Base-by-base conservation (phyloP, 2,888 invertebrate species). In the Ectemnius continuus region DNA sequence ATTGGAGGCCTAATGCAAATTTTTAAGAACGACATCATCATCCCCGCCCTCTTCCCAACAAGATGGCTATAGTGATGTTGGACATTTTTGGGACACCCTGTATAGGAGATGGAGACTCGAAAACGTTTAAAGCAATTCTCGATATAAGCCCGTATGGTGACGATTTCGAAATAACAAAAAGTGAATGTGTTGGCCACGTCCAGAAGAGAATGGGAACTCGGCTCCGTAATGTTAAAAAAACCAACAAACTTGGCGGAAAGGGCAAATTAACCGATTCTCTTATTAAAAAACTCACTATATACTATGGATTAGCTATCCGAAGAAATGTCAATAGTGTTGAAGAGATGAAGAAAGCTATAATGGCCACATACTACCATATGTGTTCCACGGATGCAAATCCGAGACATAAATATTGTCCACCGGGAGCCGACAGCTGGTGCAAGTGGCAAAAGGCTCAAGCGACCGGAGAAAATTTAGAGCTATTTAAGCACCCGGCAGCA, bases 221-320 rank as follows among this genome's bases (percentile, higher is more conserved):
- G 20, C 65, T 80, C 26, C 67, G 72, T 48, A 69, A 73, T 45
- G 58, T 46, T 23, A 67, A 66, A 66, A 79, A 81, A 60, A n/a
- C 16, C 48, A 73, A 83, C 61, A 81, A 83, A 60, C 80, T 82
- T 14, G 82, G 82, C 13, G 85, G 80, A 61, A 81, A 70, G 64
- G 74, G 73, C 11, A 67, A 74, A 62, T 63, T 85, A 46, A 81
- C 84, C 1, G 82, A 82, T 48, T 58, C 59, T 52, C 61, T 85
- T 1, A 76, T 82, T 47, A 82, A 84, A 77, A 84, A 86, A 61
- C 47, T 84, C 16, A 79, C 73, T 6, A 74, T 60, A 13, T 85
- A 84, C 65, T 86, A 85, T 56, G 84, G 82, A 16, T 71, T 83
- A 63, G 84, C 84, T 4, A 85, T 86, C 20, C 48, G 83, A 62